These are phyloP conservation scores for Danionella dracula DNA, from an alignment of 2,797 vertebrate species.

Conservation along the genomic window DNA sequence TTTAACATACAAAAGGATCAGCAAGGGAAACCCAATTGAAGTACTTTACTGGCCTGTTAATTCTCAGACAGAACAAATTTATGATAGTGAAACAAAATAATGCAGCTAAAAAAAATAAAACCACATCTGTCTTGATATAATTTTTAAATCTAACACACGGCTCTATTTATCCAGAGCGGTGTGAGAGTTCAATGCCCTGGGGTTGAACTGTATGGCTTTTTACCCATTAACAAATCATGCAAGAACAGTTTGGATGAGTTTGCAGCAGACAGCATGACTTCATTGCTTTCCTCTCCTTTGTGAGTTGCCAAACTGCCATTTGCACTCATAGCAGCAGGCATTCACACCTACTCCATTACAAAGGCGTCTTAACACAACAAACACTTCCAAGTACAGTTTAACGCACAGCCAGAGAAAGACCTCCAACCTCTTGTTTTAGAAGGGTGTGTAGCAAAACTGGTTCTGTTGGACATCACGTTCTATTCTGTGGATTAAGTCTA, in stretches of 20 bases:
- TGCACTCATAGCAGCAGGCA: background rate
- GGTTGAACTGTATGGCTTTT: no score
- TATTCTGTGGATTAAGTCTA: background rate
- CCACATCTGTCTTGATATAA: no score
- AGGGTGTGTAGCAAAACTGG: slow-evolving; percentile 40
- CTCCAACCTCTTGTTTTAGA: slow-evolving; percentile 29
- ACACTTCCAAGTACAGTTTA: background rate
- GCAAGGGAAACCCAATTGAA: no score
- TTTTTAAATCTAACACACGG: no score
- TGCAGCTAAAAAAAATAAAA: no score
- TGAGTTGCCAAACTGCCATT: background rate
- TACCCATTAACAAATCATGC: background rate
- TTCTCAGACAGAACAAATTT: no score
- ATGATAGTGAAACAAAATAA: no score
- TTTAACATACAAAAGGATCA: no score
- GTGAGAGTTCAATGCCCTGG: no score
- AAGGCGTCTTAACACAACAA: slow-evolving; percentile 9
- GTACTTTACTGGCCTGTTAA: no score
- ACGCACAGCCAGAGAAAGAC: background rate
- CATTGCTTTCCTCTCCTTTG: background rate
- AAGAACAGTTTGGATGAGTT: background rate
- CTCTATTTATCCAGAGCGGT: no score
- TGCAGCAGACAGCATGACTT: background rate
- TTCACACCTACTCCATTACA: slow-evolving; percentile 18
- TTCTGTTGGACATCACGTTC: slow-evolving; percentile 2